phyloP scores from a whole-genome alignment of 1,140 invertebrate genomes.

The Aculops lycopersici region DNA sequence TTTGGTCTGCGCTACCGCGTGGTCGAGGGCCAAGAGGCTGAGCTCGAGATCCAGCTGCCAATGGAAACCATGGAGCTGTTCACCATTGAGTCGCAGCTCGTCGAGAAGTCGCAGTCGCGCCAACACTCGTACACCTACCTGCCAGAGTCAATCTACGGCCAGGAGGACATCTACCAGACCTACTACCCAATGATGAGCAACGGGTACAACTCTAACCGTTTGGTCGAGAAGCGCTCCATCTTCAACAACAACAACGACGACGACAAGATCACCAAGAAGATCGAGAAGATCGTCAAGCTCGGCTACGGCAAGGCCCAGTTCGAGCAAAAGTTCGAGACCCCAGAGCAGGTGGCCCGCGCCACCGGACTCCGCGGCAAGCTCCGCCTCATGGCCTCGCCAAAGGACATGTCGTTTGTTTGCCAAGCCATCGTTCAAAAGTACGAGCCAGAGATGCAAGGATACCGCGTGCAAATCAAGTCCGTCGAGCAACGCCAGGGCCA shows the following conservation, averaged over 20 bases:
- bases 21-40: background rate
- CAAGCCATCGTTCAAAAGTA: background rate
- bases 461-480: background rate
- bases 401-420: background rate
- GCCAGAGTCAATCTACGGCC: background rate
- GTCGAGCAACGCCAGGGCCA: background rate
- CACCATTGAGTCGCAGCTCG: background rate
- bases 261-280: background rate
- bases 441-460: background rate
- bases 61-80: background rate
- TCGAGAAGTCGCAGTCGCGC: background rate
- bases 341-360: background rate
- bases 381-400: background rate
- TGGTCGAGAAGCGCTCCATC: too few relatives aligned
- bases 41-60: background rate
- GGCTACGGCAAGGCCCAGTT: too few relatives aligned
- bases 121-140: background rate
- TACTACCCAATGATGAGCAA: background rate
- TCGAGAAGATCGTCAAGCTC: background rate
- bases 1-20: background rate
- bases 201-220: background rate
- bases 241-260: background rate
- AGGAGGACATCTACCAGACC: background rate
- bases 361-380: background rate
- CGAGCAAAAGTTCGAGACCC: background rate